Evolutionary conservation across 2,797 vertebrate genomes (phyloP).

Genomic region (Onychomys torridus): DNA sequence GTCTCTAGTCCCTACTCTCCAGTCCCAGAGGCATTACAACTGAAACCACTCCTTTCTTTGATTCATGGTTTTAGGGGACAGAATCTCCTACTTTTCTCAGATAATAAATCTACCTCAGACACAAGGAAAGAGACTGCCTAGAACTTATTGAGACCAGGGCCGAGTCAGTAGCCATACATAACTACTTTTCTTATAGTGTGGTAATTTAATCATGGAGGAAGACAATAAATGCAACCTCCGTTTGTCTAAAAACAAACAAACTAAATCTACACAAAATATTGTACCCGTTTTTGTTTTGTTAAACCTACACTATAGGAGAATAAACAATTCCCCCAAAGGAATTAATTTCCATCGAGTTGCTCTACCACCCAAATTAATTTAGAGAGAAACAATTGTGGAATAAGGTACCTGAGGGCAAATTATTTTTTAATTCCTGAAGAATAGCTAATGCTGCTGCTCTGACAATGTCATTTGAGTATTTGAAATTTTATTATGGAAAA

Average conservation of each 20-base stretch:
- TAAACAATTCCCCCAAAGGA: slow-evolving; percentile 55
- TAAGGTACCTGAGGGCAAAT: slow-evolving; percentile 43
- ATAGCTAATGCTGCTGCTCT: slow-evolving; percentile 50
- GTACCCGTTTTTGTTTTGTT: slow-evolving; percentile 28
- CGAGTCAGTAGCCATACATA: background rate
- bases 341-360: slow-evolving; percentile 39
- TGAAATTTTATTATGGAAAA: slow-evolving; percentile 70
- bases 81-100: background rate
- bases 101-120: background rate
- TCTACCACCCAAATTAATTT: slow-evolving; percentile 32
- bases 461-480: slow-evolving; percentile 63
- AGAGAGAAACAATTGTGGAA: slow-evolving; percentile 57
- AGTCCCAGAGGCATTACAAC: background rate
- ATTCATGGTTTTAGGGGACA: background rate
- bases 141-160: background rate
- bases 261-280: slow-evolving; percentile 5
- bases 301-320: slow-evolving; percentile 54
- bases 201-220: background rate
- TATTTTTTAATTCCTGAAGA: slow-evolving; percentile 60
- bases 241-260: background rate
- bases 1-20: background rate
- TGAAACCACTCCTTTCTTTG: background rate
- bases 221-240: background rate
- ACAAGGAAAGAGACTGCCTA: background rate
- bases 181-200: background rate